Evolutionary conservation across 1,140 invertebrate genomes (phyloP).

Genomic region (Sminthurides bifidus): DNA sequence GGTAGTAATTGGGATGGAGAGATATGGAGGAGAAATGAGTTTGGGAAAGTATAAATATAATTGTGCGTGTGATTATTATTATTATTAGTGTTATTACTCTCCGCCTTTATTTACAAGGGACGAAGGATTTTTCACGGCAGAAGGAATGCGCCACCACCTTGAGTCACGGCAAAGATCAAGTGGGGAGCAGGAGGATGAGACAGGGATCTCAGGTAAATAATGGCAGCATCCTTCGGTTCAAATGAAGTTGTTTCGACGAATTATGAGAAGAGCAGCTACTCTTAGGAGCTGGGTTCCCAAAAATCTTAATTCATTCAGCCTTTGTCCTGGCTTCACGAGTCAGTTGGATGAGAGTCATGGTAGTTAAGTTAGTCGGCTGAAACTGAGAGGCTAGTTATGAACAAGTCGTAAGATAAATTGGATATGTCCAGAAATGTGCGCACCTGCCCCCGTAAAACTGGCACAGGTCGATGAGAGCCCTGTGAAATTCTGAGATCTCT

Average conservation of each 20-base stretch:
- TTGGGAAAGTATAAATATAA: conserved; percentile 10
- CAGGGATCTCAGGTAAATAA: not conserved
- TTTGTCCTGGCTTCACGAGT: not conserved
- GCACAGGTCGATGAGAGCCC: no score
- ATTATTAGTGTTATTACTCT: conserved; percentile 8
- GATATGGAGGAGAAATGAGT: no score
- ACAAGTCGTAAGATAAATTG: no score
- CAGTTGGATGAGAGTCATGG: conserved; percentile 3
- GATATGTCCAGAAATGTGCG: no score
- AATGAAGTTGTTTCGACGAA: no score
- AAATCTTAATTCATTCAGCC: not conserved
- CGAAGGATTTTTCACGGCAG: no score
- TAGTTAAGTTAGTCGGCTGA: conserved; percentile 2
- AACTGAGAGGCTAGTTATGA: not conserved
- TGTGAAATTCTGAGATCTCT: no score
- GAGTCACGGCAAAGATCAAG: not conserved
- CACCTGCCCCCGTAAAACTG: no score
- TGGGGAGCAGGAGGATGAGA: not conserved
- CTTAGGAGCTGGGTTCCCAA: no score
- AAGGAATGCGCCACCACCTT: no score
- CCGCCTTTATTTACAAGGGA: conserved; percentile 12
- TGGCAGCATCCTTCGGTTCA: not conserved
- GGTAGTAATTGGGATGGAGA: no score
- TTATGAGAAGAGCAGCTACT: no score
- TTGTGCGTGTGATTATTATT: conserved; percentile 12